These are phyloP conservation scores for Trilocha varians DNA, from an alignment of 2,888 invertebrate genomes.

Conservation along the genomic window DNA sequence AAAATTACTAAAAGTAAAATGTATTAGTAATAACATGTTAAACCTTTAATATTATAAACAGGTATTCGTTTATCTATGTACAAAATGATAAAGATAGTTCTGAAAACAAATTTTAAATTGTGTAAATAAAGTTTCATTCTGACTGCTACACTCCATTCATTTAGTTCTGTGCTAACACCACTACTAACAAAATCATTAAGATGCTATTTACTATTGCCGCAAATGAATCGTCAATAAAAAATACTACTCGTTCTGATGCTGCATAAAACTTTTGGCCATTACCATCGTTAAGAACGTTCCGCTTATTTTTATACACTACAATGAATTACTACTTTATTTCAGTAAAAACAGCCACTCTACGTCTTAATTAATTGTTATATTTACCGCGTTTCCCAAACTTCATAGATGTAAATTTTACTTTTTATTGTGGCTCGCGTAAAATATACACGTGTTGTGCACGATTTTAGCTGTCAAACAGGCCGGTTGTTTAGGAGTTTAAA, in stretches of 20 bases:
- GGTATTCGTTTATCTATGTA: too few relatives aligned
- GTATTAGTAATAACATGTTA: too few relatives aligned
- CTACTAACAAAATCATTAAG: too few relatives aligned
- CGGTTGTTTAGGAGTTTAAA: not conserved
- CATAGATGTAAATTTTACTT: slow-evolving; percentile 6
- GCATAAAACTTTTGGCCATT: slow-evolving; percentile 2
- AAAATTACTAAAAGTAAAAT: too few relatives aligned
- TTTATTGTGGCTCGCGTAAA: slow-evolving; percentile 4
- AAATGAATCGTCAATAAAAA: not conserved
- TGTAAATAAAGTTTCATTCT: too few relatives aligned
- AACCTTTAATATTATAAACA: too few relatives aligned
- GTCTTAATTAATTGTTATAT: slow-evolving; percentile 19
- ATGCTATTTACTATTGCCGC: too few relatives aligned
- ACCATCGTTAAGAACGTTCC: slow-evolving; percentile 1
- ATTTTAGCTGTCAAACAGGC: not conserved
- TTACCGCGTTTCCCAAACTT: slow-evolving; percentile 12
- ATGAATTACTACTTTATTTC: slow-evolving; percentile 2
- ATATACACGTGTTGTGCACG: not conserved
- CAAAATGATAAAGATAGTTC: too few relatives aligned
- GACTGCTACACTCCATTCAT: too few relatives aligned
- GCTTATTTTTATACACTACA: slow-evolving; percentile 5
- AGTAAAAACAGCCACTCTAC: slow-evolving; percentile 16
- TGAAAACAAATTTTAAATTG: too few relatives aligned
- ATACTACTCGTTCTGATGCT: not conserved
- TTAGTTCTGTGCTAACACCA: too few relatives aligned